Evolutionary conservation across 2,797 vertebrate genomes (phyloP), one percentile per base, ranked within the genome.

Genomic region (Anableps anableps): DNA sequence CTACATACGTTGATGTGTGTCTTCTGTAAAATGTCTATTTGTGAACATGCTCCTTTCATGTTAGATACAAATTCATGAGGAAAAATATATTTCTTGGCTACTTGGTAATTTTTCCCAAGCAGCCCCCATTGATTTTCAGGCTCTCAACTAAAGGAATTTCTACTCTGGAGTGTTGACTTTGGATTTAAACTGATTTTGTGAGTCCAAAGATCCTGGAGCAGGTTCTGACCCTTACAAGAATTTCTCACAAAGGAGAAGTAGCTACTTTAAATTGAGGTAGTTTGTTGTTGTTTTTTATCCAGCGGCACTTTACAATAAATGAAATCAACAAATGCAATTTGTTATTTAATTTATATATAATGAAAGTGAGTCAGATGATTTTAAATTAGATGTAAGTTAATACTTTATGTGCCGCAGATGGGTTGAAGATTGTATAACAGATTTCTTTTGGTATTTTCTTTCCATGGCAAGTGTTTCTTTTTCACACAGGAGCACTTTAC

Each of bases 401-500:
- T 70, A 48, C 55, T 60, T 34, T 48, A 14, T 36, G 13, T 19
- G 70, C 41, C 76, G 58, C 13, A n/a, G 26, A 47, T 53, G 36
- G 2, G 2, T 53, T 51, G 6, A 4, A 17, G 55, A 43, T 43
- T n/a, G 5, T 36, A 47, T 45, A 45, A 64, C 5, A 29, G 68
- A 60, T 62, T 0, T 76, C 29, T 16, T 10, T 4, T 50, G 53
- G n/a, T 2, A 4, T 50, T 76, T 58, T 74, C 6, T 14, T 16
- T 73, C 4, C 16, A n/a, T 11, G 36, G 29, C 14, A 31, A 36
- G 16, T n/a, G 26, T 41, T 62, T 55, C 41, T 41, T 70, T 83
- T 85, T 68, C 62, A 60, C 78, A 78, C 11, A 71, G 66, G 16
- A 70, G 23, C 36, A 26, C 34, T 36, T 48, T 41, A 11, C 3